Percentiles rank a stretch among this genome's conserved stretches.
Conservation (phyloP, 2,113 vertebrate species). For the Silurus asotus region DNA sequence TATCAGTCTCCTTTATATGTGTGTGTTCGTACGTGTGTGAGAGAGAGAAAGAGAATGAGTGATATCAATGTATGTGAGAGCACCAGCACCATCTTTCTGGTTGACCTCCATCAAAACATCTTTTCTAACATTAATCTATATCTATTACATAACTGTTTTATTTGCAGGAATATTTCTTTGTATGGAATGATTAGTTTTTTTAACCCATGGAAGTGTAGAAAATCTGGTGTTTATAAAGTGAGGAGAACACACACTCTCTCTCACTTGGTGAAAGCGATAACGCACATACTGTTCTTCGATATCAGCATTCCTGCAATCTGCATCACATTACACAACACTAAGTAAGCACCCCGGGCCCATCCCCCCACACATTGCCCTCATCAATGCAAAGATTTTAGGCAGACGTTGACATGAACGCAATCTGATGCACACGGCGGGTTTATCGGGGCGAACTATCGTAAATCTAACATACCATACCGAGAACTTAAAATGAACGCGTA, state of each 20-base stretch:
- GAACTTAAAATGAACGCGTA: neutral
- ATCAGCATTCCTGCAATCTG: neutral
- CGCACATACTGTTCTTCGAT: neutral
- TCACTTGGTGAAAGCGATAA: neutral
- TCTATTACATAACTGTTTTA: too few species aligned
- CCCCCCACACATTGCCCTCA: neutral
- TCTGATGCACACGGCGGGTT: neutral
- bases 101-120: neutral
- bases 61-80: neutral
- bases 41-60: too few species aligned
- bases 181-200: too few species aligned
- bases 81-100: neutral
- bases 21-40: neutral
- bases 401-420: neutral
- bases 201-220: neutral
- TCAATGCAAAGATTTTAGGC: neutral
- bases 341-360: neutral
- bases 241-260: neutral
- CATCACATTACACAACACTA: neutral
- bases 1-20: neutral
- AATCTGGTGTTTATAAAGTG: neutral
- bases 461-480: neutral
- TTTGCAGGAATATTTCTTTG: too few species aligned
- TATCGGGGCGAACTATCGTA: neutral
- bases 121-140: too few species aligned